Evolutionary conservation across 1,140 invertebrate genomes (phyloP).

Genomic region (Diorhabda elongata): DNA sequence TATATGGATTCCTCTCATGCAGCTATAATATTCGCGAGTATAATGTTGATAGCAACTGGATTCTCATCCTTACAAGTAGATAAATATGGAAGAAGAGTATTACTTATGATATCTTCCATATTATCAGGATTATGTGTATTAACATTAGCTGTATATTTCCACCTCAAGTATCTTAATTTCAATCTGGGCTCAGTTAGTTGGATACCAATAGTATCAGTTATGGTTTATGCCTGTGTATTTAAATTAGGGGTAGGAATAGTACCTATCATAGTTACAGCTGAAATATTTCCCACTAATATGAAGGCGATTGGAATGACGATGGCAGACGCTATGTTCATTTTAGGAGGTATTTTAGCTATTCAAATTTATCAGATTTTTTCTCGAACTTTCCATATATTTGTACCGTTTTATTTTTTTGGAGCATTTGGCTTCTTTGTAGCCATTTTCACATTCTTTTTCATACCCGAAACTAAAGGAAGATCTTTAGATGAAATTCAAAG

Average conservation of each 20-base stretch:
- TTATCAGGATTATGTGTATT: conserved; percentile 32
- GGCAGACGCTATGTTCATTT: conserved; percentile 38
- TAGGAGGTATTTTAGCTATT: conserved; percentile 61
- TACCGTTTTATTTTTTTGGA: conserved; percentile 66
- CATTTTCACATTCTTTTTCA: conserved; percentile 57
- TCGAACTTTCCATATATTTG: conserved; percentile 50
- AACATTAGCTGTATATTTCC: conserved; percentile 38
- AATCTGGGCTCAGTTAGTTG: conserved; percentile 27
- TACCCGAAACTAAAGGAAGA: conserved; percentile 77
- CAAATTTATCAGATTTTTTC: conserved; percentile 58
- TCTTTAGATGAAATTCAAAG: conserved; percentile 67
- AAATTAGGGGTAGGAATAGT: conserved; percentile 50
- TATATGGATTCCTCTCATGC: conserved; percentile 27
- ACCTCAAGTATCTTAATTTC: conserved; percentile 26
- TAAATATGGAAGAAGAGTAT: conserved; percentile 36
- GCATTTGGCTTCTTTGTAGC: conserved; percentile 55
- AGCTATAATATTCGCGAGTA: conserved; percentile 37
- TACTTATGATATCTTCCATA: conserved; percentile 32
- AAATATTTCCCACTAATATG: conserved; percentile 56
- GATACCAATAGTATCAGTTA: conserved; percentile 35
- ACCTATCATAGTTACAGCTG: conserved; percentile 66
- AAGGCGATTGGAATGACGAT: conserved; percentile 48
- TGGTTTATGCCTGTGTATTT: conserved; percentile 35
- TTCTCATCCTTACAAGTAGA: conserved; percentile 34
- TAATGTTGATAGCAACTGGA: conserved; percentile 33